Base-by-base conservation (phyloP, 2,113 vertebrate genomes). In the Hemibagrus wyckioides region DNA sequence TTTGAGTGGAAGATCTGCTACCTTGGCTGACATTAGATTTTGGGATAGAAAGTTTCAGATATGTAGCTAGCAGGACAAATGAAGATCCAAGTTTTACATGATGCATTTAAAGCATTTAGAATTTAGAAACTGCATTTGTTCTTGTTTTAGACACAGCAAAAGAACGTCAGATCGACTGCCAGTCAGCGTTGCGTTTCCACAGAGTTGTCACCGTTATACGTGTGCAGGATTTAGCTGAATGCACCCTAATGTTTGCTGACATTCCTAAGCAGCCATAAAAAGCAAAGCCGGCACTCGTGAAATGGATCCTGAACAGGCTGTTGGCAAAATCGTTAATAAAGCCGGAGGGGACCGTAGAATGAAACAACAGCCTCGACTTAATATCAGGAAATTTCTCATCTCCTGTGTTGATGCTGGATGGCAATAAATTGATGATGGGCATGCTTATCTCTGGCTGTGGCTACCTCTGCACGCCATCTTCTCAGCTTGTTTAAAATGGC, bases 221-320 rank as follows among this genome's bases (percentile, higher is more conserved):
- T 59, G 33, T 11, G 79, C 11, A 8, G 13, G 59, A 15, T 73
- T 89, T 80, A 48, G 57, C 80, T 67, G 63, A 85, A 86, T 80
- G 69, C 36, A 61, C 76, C 80, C 88, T 90, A 87, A 90, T 89
- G 83, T 79, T 73, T 86, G 80, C 83, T 90, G 88, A 89, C 88
- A 86, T 80, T 76, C 77, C 84, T 87, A 87, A 89, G 90, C 86
- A 87, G 81, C 88, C 80, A 79, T 89, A 87, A 90, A 86, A 85
- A 77, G 87, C 80, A 76, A 85, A 89, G 83, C 88, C 77, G 80
- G 86, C 86, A 85, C 82, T 90, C 44, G 61, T 90, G 90, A 89
- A 90, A 90, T 86, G 88, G 56, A 89, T 87, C 85, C 86, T 44
- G 85, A 80, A 73, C 80, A 83, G 85, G n/a, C 83, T 90, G 88